Evolutionary conservation across 1,140 invertebrate genomes (phyloP), one percentile per base, ranked within the genome.

Genomic region (Pseudobourletiella spinata): DNA sequence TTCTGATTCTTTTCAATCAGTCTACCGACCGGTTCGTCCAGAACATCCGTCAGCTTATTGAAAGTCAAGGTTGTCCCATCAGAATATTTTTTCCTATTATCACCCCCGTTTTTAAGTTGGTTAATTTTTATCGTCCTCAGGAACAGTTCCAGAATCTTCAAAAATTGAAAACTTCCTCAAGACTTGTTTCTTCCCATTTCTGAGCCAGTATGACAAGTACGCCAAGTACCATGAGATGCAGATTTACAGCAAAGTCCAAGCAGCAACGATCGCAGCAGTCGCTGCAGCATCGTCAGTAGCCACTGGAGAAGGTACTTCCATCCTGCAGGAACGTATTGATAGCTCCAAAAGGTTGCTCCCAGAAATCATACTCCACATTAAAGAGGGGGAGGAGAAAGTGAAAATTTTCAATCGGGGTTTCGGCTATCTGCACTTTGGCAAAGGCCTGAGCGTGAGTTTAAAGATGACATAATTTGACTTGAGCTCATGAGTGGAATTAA

Each of bases 381-480:
- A 69, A 42, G 68, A 69, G 54, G 52, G 62, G 11, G 68, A 69
- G 30, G 68, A 69, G 32, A 66, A 65, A 63, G 65, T 69, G n/a
- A 57, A 48, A 14, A 20, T 60, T 18, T 66, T 69, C 44, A 69
- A 69, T 39, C 55, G 48, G 20, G 68, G 64, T 28, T 64, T 64
- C 30, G 68, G 64, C 1, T 69, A 69, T 29, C 30, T 66, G 6
- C 63, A 66, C 32, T 69, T 69, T 66, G 64, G 61, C 2, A 59
- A 63, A 28, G 68, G 68, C 4, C 18, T 69, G n/a, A 66, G 59
- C 60, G 68, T 69, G 59, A 59, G 43, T 59, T 2, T 50, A 14
- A 25, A 35, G 24, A 50, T 30, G 44, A 24, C 32, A 42, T 50
- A 50, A 2, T 50, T 28, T n/a, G n/a, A n/a, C n/a, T n/a, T n/a